Evolutionary conservation across 2,888 invertebrate species (phyloP).

Genomic region (Philaethria dido): DNA sequence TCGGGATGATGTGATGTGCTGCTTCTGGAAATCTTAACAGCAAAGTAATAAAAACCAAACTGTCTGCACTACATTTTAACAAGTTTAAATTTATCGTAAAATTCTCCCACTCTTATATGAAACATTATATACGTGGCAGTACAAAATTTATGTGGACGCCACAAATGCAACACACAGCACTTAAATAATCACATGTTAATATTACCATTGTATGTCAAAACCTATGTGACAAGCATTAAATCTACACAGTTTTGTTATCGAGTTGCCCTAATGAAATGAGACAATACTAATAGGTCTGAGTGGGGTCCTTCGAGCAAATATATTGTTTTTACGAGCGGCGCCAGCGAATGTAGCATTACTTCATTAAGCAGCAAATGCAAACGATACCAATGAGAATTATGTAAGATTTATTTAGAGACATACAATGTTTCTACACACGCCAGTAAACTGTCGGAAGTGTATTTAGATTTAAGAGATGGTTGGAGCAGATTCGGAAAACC

Average conservation of each 20-base stretch:
- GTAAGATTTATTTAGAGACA: slow-evolving; percentile 23
- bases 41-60: too few relatives aligned
- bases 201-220: slow-evolving; percentile 17
- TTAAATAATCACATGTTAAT: neutral
- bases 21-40: too few relatives aligned
- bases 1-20: too few relatives aligned
- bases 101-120: neutral
- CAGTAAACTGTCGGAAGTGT: too few relatives aligned
- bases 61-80: neutral
- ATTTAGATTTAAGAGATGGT: too few relatives aligned
- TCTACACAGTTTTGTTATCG: slow-evolving; percentile 49
- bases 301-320: slow-evolving; percentile 48
- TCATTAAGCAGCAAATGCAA: slow-evolving; percentile 29
- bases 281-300: slow-evolving; percentile 55
- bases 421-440: slow-evolving; percentile 17
- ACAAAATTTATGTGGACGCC: neutral
- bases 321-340: slow-evolving; percentile 57
- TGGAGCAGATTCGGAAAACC: too few relatives aligned
- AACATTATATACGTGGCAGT: neutral
- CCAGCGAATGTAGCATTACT: slow-evolving; percentile 45
- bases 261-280: slow-evolving; percentile 63
- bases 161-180: slow-evolving; percentile 1
- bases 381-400: slow-evolving; percentile 25
- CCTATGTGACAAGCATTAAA: slow-evolving; percentile 29
- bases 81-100: neutral